A percentile compares a stretch with the other conserved stretches of the same genome.
phyloP scores from a whole-genome alignment of 2,888 invertebrate genomes.

The Synergus umbraculus region DNA sequence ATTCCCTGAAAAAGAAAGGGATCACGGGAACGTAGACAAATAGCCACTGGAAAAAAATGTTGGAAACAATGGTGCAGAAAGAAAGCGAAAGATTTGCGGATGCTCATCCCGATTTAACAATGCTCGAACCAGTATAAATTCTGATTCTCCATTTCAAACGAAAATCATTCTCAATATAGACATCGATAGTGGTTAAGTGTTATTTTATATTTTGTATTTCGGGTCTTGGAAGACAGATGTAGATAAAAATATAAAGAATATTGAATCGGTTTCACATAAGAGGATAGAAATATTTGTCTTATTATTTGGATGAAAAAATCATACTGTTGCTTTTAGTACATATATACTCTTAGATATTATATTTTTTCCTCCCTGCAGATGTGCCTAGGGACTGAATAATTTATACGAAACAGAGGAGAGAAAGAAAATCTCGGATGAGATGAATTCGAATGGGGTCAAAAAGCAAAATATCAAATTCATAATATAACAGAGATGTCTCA shows the following conservation, averaged over 20 bases:
- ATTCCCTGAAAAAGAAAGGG: constrained; percentile 5
- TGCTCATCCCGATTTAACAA: constrained; percentile 19
- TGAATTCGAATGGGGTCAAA: background rate
- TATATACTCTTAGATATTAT: no score
- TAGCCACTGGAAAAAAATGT: constrained; percentile 22
- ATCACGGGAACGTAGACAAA: constrained; percentile 33
- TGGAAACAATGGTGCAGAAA: constrained; percentile 28
- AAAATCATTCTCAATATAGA: background rate
- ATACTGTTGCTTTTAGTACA: no score
- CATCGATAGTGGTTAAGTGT: background rate
- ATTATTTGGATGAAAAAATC: no score
- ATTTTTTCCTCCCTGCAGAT: no score
- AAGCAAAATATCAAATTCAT: background rate
- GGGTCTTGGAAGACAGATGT: no score
- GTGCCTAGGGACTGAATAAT: background rate
- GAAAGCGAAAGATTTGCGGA: constrained; percentile 27
- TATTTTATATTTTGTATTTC: no score
- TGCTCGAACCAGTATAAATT: constrained; percentile 29
- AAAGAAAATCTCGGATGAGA: background rate
- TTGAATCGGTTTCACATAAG: no score
- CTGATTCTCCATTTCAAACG: constrained; percentile 7
- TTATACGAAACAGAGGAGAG: background rate
- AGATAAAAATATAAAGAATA: no score
- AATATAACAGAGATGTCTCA: background rate
- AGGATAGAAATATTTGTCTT: no score